Conservation (phyloP, 1,140 invertebrate genomes). For the Drosophila pandora region DNA sequence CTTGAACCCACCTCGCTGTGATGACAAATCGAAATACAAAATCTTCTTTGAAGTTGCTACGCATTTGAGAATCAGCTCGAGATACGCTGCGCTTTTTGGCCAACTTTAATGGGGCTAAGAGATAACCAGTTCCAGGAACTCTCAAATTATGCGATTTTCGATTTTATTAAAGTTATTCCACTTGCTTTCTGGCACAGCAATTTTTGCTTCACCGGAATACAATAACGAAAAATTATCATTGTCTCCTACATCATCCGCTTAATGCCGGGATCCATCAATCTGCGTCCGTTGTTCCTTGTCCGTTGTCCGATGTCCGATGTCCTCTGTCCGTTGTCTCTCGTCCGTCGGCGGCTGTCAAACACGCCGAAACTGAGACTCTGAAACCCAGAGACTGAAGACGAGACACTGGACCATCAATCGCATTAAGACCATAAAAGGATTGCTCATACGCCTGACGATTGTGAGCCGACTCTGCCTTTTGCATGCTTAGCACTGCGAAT, state of each 20-base stretch:
- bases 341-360: constrained; percentile 55
- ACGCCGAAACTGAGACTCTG: constrained; percentile 42
- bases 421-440: constrained; percentile 83
- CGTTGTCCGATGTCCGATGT: constrained; percentile 19
- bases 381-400: constrained; percentile 8
- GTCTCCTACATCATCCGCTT: constrained; percentile 77
- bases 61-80: constrained; percentile 36
- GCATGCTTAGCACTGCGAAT: constrained; percentile 44
- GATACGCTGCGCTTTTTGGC: constrained; percentile 38
- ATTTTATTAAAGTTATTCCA: constrained; percentile 60
- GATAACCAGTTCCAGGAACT: constrained; percentile 59
- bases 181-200: constrained; percentile 31
- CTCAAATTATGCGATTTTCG: constrained; percentile 72
- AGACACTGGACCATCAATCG: constrained; percentile 75
- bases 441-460: constrained; percentile 68
- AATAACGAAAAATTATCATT: constrained; percentile 80
- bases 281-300: constrained; percentile 59
- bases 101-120: constrained; percentile 51
- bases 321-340: constrained; percentile 22
- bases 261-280: constrained; percentile 82
- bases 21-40: constrained; percentile 62
- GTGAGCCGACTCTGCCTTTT: constrained; percentile 50
- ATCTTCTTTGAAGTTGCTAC: constrained; percentile 54
- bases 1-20: constrained; percentile 7
- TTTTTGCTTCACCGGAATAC: constrained; percentile 58